These are phyloP conservation scores for Sminthurinus aureus DNA, from an alignment of 2,888 invertebrate species.

Conservation along the genomic window DNA sequence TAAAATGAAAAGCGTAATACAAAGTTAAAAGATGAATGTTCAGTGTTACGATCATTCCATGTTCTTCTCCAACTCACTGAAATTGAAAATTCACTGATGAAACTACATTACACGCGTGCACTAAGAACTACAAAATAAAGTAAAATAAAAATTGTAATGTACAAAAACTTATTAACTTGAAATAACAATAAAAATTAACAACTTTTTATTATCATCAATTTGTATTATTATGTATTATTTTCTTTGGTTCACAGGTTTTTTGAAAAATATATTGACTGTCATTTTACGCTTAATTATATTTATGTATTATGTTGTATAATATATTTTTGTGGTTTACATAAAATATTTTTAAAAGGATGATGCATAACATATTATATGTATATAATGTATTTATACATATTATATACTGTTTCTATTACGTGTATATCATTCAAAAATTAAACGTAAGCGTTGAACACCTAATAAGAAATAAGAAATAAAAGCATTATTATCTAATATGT, in stretches of 20 bases:
- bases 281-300: slow-evolving; percentile 3
- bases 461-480: not conserved
- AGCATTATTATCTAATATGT: no score
- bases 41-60: no score
- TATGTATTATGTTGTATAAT: not conserved
- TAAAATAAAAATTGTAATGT: not conserved
- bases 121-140: not conserved
- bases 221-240: not conserved
- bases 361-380: not conserved
- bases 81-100: no score
- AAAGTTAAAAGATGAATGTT: not conserved
- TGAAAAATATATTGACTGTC: not conserved
- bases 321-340: not conserved
- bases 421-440: not conserved
- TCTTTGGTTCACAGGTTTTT: slow-evolving; percentile 9
- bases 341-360: not conserved
- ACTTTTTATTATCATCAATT: slow-evolving; percentile 10
- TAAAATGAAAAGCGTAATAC: not conserved
- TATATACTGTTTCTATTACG: not conserved
- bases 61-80: no score
- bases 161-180: not conserved
- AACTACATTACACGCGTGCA: not conserved
- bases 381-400: no score
- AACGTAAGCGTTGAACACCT: not conserved
- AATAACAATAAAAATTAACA: slow-evolving; percentile 15